Conservation (phyloP, 2,797 vertebrate species). For the Delichon dasypus region DNA sequence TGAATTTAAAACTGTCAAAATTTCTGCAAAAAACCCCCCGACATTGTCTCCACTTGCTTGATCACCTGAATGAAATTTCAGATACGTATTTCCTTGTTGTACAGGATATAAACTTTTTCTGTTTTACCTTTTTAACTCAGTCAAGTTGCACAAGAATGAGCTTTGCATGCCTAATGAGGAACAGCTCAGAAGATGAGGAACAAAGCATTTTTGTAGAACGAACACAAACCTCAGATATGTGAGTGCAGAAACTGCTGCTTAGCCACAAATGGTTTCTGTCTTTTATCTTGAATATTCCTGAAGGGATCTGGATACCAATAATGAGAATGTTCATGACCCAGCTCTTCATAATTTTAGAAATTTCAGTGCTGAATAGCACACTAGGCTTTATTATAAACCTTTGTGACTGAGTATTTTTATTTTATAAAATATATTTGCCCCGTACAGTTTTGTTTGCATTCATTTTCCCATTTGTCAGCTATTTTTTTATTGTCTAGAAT, state of each 20-base stretch:
- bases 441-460: slow-evolving; percentile 26
- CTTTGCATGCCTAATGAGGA: slow-evolving; percentile 67
- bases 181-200: slow-evolving; percentile 65
- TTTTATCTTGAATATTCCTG: slow-evolving; percentile 70
- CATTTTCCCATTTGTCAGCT: slow-evolving; percentile 26
- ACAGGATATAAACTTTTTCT: slow-evolving; percentile 6
- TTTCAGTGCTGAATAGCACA: slow-evolving; percentile 46
- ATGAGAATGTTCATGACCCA: slow-evolving; percentile 59
- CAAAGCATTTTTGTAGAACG: slow-evolving; percentile 54
- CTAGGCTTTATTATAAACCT: slow-evolving; percentile 54
- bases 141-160: slow-evolving; percentile 51
- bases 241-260: slow-evolving; percentile 43
- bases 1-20: neutral
- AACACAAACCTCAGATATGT: slow-evolving; percentile 11
- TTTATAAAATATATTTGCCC: slow-evolving; percentile 56
- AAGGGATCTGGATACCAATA: slow-evolving; percentile 72
- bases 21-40: neutral
- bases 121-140: slow-evolving; percentile 30
- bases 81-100: slow-evolving; percentile 4
- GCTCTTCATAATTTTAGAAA: slow-evolving; percentile 67
- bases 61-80: slow-evolving; percentile 26
- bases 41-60: neutral
- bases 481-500: slow-evolving; percentile 20
- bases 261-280: slow-evolving; percentile 64
- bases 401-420: slow-evolving; percentile 40